phyloP scores from a whole-genome alignment of 2,888 invertebrate species.

The Chrysolina americana region DNA sequence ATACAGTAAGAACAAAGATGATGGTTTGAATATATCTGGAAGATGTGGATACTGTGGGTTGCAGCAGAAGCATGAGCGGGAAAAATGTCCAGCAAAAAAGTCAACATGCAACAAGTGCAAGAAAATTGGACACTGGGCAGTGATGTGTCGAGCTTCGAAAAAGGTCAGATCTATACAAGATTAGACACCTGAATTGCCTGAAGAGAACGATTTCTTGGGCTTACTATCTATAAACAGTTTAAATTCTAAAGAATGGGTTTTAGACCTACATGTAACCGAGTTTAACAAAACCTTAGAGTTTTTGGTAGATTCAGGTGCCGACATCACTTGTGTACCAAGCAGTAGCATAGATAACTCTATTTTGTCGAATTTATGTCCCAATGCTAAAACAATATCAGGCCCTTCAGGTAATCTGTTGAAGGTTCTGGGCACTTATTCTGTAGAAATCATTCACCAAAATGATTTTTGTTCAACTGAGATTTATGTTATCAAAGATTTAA shows the following conservation, averaged over 20 bases:
- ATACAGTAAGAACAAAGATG: background rate
- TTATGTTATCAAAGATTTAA: constrained; percentile 21
- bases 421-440: constrained; percentile 11
- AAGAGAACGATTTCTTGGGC: constrained; percentile 26
- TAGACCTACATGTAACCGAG: constrained; percentile 16
- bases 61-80: constrained; percentile 27
- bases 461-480: constrained; percentile 29
- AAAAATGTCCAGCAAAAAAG: constrained; percentile 37
- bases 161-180: constrained; percentile 28
- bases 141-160: constrained; percentile 29
- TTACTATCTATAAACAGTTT: constrained; percentile 24
- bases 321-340: constrained; percentile 25
- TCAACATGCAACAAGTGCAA: constrained; percentile 37
- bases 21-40: background rate
- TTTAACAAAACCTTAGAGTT: constrained; percentile 25
- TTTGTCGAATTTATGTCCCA: background rate
- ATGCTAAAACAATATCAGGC: constrained; percentile 36
- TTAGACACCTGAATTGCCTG: background rate
- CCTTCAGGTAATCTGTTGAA: constrained; percentile 30
- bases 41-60: constrained; percentile 31
- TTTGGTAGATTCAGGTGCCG: constrained; percentile 32
- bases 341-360: constrained; percentile 11
- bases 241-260: constrained; percentile 15
- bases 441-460: background rate
- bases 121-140: constrained; percentile 39